Conservation (phyloP, 2,888 invertebrate genomes). For the Nematopogon swammerdamellus region DNA sequence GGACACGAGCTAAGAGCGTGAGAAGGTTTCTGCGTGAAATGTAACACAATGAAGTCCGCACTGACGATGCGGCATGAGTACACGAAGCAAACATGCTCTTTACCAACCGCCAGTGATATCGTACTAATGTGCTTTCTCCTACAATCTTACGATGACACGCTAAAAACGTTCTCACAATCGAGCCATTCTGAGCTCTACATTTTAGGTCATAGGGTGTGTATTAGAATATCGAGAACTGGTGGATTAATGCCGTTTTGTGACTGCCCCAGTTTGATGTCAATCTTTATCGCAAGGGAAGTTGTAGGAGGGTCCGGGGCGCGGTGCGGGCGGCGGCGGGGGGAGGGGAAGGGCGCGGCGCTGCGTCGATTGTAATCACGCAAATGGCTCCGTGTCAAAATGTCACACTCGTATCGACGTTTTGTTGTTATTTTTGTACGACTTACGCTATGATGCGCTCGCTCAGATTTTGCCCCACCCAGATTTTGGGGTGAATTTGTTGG, state of each 20-base stretch:
- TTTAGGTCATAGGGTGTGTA: slow-evolving; percentile 20
- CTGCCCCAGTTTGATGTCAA: slow-evolving; percentile 45
- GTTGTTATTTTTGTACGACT: slow-evolving; percentile 27
- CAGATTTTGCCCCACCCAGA: too few relatives aligned
- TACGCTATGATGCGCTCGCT: too few relatives aligned
- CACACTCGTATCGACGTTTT: slow-evolving; percentile 42
- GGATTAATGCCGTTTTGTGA: slow-evolving; percentile 45
- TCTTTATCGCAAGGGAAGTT: slow-evolving; percentile 54
- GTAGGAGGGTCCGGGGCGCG: slow-evolving; percentile 25
- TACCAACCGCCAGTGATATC: slow-evolving; percentile 45
- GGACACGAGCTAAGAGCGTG: too few relatives aligned
- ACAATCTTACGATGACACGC: slow-evolving; percentile 52
- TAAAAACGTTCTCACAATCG: slow-evolving; percentile 22
- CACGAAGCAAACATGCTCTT: slow-evolving; percentile 42
- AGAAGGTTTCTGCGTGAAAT: too few relatives aligned
- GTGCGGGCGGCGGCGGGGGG: slow-evolving; percentile 19
- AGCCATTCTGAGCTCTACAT: slow-evolving; percentile 21
- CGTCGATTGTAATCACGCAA: slow-evolving; percentile 56
- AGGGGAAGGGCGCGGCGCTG: slow-evolving; percentile 39
- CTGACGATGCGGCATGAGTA: too few relatives aligned
- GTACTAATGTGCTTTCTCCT: slow-evolving; percentile 51
- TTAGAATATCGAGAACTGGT: slow-evolving; percentile 19
- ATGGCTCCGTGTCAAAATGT: slow-evolving; percentile 52
- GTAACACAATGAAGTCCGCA: too few relatives aligned
- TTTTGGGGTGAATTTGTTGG: too few relatives aligned